Conservation (phyloP, 2,113 vertebrate genomes). For the Casuarius casuarius region DNA sequence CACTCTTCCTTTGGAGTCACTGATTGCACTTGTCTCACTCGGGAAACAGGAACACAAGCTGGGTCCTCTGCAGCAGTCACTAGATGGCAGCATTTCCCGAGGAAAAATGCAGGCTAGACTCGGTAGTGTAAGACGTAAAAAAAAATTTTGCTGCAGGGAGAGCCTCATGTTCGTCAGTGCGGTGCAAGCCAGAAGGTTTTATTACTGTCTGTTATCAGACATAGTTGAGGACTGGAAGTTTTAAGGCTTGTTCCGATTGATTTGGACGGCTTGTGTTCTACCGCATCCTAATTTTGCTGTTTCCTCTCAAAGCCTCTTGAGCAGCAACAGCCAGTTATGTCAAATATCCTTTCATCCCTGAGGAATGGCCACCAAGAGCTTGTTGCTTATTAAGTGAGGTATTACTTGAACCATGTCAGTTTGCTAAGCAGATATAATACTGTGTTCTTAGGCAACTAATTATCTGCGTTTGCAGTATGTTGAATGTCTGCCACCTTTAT, state of each 20-base stretch:
- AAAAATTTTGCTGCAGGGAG: slow-evolving; percentile 23
- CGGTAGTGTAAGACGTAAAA: neutral
- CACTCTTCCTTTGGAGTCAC: neutral
- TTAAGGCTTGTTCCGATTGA: neutral
- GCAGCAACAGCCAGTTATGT: neutral
- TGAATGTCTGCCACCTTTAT: neutral
- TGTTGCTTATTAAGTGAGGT: neutral
- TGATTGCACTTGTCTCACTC: neutral
- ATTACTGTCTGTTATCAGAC: neutral
- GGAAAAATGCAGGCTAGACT: neutral
- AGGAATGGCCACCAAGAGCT: neutral
- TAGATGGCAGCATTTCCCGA: slow-evolving; percentile 60
- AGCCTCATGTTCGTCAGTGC: slow-evolving; percentile 15
- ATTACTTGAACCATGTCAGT: neutral
- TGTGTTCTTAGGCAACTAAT: neutral
- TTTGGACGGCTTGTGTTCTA: neutral
- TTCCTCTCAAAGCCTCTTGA: neutral
- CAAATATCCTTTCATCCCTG: neutral
- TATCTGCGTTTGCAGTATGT: neutral
- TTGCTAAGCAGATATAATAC: neutral
- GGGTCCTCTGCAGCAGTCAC: neutral
- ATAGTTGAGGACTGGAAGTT: neutral
- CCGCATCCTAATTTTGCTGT: neutral
- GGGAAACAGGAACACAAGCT: fast-evolving
- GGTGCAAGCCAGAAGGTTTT: neutral